phyloP scores from a whole-genome alignment of 2,888 invertebrate genomes.

The Pristionchus arcanus region DNA sequence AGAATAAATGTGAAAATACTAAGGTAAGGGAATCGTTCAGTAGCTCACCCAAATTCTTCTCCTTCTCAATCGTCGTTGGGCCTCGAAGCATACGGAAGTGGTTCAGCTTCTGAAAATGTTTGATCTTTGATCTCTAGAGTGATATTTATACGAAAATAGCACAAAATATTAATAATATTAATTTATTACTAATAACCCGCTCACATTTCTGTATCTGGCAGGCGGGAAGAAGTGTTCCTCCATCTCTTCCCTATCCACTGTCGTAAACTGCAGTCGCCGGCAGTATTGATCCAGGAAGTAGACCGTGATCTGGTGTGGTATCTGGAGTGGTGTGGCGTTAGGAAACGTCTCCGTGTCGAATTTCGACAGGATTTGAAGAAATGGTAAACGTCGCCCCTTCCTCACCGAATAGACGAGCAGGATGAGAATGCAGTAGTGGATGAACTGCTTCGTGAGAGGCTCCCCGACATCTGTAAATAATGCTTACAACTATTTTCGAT shows the following conservation, averaged over 20 bases:
- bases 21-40: not conserved
- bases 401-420: constrained; percentile 1
- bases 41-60: not conserved
- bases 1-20: not conserved
- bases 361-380: not conserved
- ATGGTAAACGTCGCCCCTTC: not conserved
- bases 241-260: constrained; percentile 17
- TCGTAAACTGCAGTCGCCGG: constrained; percentile 17
- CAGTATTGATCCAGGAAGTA: constrained; percentile 24
- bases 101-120: not conserved
- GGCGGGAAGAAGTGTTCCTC: constrained; percentile 38
- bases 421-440: not conserved
- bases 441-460: not conserved
- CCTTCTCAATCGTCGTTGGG: not conserved
- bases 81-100: constrained; percentile 4
- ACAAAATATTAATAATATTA: not conserved
- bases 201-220: constrained; percentile 9
- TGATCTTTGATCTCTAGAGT: not conserved
- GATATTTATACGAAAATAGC: not conserved
- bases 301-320: constrained; percentile 15
- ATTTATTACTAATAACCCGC: not conserved
- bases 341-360: constrained; percentile 23
- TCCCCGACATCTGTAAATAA: not conserved
- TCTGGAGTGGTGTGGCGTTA: not conserved
- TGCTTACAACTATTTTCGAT: too few species aligned